These are phyloP conservation scores for Chaetogeoica ovagalla DNA, from an alignment of 2,888 invertebrate genomes.

Conservation along the genomic window DNA sequence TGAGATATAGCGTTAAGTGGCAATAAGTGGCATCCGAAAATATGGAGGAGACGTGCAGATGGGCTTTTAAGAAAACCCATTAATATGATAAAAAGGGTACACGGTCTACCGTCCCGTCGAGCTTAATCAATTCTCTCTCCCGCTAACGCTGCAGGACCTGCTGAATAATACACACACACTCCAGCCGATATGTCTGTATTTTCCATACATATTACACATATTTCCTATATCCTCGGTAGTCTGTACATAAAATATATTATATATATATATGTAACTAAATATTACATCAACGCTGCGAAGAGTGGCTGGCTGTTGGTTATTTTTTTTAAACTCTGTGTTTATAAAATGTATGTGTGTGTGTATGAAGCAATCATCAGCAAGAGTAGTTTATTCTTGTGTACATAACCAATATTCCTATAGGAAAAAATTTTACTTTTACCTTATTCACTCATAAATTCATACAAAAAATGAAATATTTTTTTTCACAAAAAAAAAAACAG, in stretches of 20 bases:
- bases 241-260: too few species aligned
- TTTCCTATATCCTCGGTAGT: too few species aligned
- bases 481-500: too few species aligned
- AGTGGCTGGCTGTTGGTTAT: background rate
- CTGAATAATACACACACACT: background rate
- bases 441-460: too few species aligned
- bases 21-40: slow-evolving; percentile 20
- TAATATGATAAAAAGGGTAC: slow-evolving; percentile 44
- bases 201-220: background rate
- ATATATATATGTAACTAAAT: too few species aligned
- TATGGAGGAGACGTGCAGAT: background rate
- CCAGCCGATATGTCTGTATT: slow-evolving; percentile 21
- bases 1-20: background rate
- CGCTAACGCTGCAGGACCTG: background rate
- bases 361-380: too few species aligned
- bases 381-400: too few species aligned
- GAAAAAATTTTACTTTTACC: too few species aligned
- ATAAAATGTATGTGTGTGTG: too few species aligned
- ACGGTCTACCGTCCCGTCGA: background rate
- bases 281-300: too few species aligned
- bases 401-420: too few species aligned
- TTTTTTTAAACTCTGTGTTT: background rate
- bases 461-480: too few species aligned
- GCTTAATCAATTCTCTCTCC: slow-evolving; percentile 33
- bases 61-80: slow-evolving; percentile 41